Percentiles rank a stretch among this genome's conserved stretches.
Conservation (phyloP, 2,113 vertebrate species). For the Meles meles region DNA sequence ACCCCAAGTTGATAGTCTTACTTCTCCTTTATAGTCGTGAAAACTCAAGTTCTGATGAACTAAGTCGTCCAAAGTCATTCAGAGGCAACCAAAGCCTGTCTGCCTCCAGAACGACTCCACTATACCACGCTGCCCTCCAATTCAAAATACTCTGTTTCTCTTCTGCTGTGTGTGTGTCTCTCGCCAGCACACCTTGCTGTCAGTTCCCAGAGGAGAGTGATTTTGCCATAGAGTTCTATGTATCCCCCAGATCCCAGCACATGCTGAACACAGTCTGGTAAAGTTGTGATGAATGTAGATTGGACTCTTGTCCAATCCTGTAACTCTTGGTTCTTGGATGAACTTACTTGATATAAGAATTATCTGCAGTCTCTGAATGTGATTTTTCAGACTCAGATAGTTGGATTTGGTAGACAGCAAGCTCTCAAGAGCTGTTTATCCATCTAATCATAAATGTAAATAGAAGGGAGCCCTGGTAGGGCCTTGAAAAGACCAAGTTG, state of each 20-base stretch:
- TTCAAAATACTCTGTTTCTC: neutral
- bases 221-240: neutral
- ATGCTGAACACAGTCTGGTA: neutral
- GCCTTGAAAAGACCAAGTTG: slow-evolving; percentile 37
- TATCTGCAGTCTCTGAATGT: slow-evolving; percentile 24
- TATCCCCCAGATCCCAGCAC: neutral
- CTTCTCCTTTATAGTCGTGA: neutral
- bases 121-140: neutral
- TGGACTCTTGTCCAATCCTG: neutral
- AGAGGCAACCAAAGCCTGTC: neutral
- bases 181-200: neutral
- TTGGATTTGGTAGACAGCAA: slow-evolving; percentile 44
- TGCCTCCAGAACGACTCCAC: neutral
- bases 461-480: neutral
- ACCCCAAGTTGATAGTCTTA: neutral
- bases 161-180: neutral
- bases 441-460: slow-evolving; percentile 44
- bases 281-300: neutral
- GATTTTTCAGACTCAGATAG: slow-evolving; percentile 20
- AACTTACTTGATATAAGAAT: slow-evolving; percentile 24
- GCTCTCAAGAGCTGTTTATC: neutral
- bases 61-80: neutral
- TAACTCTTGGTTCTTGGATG: neutral
- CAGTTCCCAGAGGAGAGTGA: neutral
- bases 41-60: neutral